Conservation (phyloP, 2,113 vertebrate genomes). For the Rhodinocichla rosea region DNA sequence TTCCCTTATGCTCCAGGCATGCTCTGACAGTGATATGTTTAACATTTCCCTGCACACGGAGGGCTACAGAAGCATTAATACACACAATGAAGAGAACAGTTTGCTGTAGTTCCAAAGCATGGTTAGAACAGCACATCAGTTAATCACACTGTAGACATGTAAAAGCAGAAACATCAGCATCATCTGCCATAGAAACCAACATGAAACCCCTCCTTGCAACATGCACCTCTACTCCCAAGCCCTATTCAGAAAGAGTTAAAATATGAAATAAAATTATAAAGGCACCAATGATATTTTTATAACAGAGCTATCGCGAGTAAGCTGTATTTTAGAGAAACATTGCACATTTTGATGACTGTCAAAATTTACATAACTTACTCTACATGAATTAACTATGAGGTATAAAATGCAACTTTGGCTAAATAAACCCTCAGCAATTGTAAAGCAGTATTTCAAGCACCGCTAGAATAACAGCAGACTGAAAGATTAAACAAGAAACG, state of each 20-base stretch:
- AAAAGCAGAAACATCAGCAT: slow-evolving; percentile 39
- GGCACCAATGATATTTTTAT: slow-evolving; percentile 65
- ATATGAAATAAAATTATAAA: slow-evolving; percentile 70
- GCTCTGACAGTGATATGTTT: slow-evolving; percentile 4
- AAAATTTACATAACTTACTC: slow-evolving; percentile 80
- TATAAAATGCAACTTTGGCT: slow-evolving; percentile 77
- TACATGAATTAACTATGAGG: slow-evolving; percentile 78
- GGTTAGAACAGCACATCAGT: not conserved
- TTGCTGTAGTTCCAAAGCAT: slow-evolving; percentile 11
- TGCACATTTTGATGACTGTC: slow-evolving; percentile 77
- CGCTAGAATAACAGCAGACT: slow-evolving; percentile 41
- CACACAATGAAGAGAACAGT: slow-evolving; percentile 21
- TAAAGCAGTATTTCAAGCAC: slow-evolving; percentile 62
- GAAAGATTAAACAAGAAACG: slow-evolving; percentile 32
- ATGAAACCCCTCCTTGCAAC: not conserved
- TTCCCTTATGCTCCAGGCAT: not conserved
- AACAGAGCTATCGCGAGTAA: slow-evolving; percentile 63
- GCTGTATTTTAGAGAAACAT: slow-evolving; percentile 72
- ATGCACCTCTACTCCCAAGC: slow-evolving; percentile 3
- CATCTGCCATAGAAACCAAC: slow-evolving; percentile 10
- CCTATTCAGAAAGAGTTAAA: slow-evolving; percentile 68
- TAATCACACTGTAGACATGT: not conserved
- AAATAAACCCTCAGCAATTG: slow-evolving; percentile 62
- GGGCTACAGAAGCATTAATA: slow-evolving; percentile 13
- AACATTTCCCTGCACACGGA: slow-evolving; percentile 16